Evolutionary conservation across 2,113 vertebrate species (phyloP).

Genomic region (Cygnus atratus): DNA sequence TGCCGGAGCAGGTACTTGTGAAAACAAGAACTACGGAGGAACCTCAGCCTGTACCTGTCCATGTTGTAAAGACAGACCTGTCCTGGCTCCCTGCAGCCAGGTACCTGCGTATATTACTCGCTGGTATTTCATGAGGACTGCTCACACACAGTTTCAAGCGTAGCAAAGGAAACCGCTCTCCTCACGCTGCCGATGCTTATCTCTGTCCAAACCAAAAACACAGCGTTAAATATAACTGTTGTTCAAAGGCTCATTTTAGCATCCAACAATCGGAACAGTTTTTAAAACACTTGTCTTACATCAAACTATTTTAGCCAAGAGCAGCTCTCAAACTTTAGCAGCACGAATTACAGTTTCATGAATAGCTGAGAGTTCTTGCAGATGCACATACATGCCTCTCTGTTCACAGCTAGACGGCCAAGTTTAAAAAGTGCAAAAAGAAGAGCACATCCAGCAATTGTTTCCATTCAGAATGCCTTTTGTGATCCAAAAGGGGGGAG

Average conservation of each 20-base stretch:
- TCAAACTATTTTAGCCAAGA: neutral
- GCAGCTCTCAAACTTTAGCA: neutral
- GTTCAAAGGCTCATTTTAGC: neutral
- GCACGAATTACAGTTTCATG: neutral
- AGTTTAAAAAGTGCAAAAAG: neutral
- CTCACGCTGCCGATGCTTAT: neutral
- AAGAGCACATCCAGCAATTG: conserved; percentile 50
- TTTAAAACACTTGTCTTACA: neutral
- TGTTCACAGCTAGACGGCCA: neutral
- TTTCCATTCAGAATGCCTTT: conserved; percentile 37
- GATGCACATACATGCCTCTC: neutral
- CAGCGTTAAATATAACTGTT: neutral
- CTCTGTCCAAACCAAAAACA: conserved; percentile 40
- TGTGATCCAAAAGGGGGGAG: neutral
- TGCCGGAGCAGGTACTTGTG: neutral
- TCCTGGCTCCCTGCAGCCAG: neutral
- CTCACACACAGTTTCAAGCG: neutral
- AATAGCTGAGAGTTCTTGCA: neutral
- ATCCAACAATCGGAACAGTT: neutral
- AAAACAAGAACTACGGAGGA: neutral
- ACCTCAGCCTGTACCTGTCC: neutral
- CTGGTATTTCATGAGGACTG: neutral
- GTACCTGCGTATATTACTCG: neutral
- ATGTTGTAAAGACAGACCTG: neutral
- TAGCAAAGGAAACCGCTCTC: conserved; percentile 13